Percentiles rank a stretch among this genome's conserved stretches.
These are phyloP conservation scores for Megalops cyprinoides DNA, from an alignment of 2,797 vertebrate species.

Conservation along the genomic window DNA sequence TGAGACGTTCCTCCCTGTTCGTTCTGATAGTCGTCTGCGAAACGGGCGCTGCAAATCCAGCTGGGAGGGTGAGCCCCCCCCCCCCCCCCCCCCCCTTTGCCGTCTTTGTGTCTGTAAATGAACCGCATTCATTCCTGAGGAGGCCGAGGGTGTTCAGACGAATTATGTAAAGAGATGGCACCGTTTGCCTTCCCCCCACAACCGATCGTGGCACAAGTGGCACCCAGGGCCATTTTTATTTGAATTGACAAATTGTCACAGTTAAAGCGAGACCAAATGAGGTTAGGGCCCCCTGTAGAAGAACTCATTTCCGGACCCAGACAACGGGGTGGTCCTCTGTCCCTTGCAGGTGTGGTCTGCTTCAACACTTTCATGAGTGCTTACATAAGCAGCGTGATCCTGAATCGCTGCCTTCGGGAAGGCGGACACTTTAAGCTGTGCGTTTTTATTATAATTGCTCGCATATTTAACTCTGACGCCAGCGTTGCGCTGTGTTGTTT, in stretches of 20 bases:
- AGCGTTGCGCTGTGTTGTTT: no score
- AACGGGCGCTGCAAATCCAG: not conserved
- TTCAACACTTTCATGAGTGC: not conserved
- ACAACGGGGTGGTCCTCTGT: not conserved
- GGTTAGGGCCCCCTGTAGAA: not conserved
- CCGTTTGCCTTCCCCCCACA: not conserved
- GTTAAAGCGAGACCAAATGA: not conserved
- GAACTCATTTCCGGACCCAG: not conserved
- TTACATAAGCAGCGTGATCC: not conserved
- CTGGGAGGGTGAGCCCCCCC: not conserved
- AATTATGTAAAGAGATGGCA: not conserved
- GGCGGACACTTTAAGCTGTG: no score
- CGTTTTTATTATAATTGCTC: no score
- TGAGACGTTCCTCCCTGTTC: not conserved
- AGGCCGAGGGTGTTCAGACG: not conserved
- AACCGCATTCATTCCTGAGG: not conserved
- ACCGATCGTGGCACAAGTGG: not conserved
- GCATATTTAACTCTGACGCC: no score
- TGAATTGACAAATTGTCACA: constrained; percentile 1
- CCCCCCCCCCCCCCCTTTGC: not conserved
- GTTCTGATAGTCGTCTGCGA: not conserved
- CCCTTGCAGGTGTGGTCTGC: not conserved
- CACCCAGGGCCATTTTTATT: not conserved
- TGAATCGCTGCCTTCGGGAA: not conserved
- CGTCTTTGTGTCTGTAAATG: not conserved